Evolutionary conservation across 2,888 invertebrate species (phyloP).

Genomic region (Patella pellucida): DNA sequence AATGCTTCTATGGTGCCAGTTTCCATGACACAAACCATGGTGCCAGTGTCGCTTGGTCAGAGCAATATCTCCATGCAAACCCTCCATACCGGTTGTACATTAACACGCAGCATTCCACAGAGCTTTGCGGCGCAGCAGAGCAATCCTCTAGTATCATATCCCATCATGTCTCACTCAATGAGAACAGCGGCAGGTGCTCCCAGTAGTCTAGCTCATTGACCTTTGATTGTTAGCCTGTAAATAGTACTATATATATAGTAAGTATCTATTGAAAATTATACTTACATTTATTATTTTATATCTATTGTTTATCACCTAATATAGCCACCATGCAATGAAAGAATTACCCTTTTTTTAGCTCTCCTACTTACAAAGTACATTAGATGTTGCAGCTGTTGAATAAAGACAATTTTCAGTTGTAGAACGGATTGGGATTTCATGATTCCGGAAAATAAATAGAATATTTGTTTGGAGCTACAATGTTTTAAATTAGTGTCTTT

Average conservation of each 20-base stretch:
- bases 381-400: too few species aligned
- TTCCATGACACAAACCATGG: constrained; percentile 48
- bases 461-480: too few species aligned
- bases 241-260: constrained; percentile 10
- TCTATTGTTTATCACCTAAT: too few species aligned
- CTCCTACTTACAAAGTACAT: too few species aligned
- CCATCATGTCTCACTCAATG: constrained; percentile 65
- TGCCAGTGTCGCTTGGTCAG: constrained; percentile 30
- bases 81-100: constrained; percentile 30
- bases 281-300: too few species aligned
- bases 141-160: constrained; percentile 61
- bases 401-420: too few species aligned
- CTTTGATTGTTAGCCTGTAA: constrained; percentile 17
- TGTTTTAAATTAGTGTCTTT: too few species aligned
- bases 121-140: constrained; percentile 45
- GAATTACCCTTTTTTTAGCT: too few species aligned
- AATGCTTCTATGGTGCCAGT: constrained; percentile 44
- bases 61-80: constrained; percentile 30
- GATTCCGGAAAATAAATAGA: too few species aligned
- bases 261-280: not conserved
- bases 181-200: constrained; percentile 49
- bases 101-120: constrained; percentile 47
- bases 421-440: too few species aligned
- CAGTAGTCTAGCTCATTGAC: constrained; percentile 59
- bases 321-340: too few species aligned